These are phyloP conservation scores for Lepidocolaptes lacrymiger DNA, from an alignment of 2,797 vertebrate species.

Conservation along the genomic window DNA sequence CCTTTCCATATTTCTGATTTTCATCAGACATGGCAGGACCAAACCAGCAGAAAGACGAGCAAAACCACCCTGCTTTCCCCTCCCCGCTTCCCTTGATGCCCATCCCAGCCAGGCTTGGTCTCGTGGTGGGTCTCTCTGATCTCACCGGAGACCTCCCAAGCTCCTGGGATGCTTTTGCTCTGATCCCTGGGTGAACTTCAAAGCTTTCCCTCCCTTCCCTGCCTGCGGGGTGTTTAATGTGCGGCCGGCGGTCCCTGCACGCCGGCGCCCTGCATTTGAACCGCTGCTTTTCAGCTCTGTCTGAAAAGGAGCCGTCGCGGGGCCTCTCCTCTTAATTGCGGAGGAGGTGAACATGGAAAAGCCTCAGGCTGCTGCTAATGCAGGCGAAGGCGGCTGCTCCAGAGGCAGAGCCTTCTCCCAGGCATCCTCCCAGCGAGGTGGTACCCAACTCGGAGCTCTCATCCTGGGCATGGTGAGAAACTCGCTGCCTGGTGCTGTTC, in stretches of 20 bases:
- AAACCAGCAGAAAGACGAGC: not conserved
- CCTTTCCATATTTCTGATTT: not conserved
- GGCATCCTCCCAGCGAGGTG: not conserved
- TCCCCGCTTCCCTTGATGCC: not conserved
- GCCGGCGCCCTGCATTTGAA: not conserved
- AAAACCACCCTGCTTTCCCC: not conserved
- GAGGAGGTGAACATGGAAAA: constrained; percentile 28
- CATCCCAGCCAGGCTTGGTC: not conserved
- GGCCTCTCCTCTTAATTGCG: not conserved
- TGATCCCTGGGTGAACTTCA: not conserved
- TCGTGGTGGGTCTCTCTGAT: not conserved
- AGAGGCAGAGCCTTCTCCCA: not conserved
- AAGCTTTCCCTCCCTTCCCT: not conserved
- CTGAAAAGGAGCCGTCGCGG: not conserved
- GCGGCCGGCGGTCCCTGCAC: not conserved
- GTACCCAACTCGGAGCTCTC: not conserved
- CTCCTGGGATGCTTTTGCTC: not conserved
- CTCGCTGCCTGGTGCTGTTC: not conserved
- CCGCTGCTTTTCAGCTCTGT: not conserved
- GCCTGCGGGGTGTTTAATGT: not conserved
- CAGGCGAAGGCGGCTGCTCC: not conserved
- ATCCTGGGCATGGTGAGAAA: not conserved
- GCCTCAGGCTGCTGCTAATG: not conserved
- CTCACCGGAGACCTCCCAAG: not conserved
- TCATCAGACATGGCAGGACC: not conserved